A percentile compares a stretch with the other conserved stretches of the same genome.
Conservation (phyloP, 1,140 invertebrate genomes). For the Daktulosphaira vitifoliae region DNA sequence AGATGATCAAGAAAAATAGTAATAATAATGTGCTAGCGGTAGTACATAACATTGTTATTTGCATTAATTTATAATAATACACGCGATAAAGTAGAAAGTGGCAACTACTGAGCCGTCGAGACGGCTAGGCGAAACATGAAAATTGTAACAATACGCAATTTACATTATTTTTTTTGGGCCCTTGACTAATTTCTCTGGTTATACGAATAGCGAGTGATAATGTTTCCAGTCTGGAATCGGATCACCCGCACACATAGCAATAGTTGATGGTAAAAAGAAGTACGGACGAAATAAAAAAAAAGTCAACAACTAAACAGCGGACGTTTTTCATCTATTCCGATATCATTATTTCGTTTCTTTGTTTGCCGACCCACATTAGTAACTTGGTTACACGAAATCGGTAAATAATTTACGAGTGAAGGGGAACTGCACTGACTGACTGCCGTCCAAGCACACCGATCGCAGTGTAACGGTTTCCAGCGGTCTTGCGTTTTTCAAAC, state of each 20-base stretch:
- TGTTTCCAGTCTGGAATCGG: neutral
- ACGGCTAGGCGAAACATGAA: no score
- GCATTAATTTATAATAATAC: no score
- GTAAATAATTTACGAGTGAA: constrained; percentile 33
- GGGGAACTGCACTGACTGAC: constrained; percentile 1
- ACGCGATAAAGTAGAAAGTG: no score
- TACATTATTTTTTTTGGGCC: no score
- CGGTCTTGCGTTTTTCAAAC: neutral
- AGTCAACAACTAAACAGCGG: no score
- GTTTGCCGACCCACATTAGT: constrained; percentile 28
- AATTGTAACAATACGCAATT: no score
- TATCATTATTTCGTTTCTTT: constrained; percentile 17
- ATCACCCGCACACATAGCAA: neutral
- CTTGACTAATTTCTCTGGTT: no score
- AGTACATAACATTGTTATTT: no score
- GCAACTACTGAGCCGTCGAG: no score
- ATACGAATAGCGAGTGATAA: no score
- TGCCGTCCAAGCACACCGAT: neutral
- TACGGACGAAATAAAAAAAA: neutral
- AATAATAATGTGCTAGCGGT: no score
- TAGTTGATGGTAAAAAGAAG: neutral
- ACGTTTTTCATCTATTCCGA: neutral
- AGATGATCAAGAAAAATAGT: no score
- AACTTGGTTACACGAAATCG: constrained; percentile 28
- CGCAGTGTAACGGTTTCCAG: constrained; percentile 7